These are phyloP conservation scores for Platycercus adscitus DNA, from an alignment of 2,113 vertebrate species.

Conservation along the genomic window DNA sequence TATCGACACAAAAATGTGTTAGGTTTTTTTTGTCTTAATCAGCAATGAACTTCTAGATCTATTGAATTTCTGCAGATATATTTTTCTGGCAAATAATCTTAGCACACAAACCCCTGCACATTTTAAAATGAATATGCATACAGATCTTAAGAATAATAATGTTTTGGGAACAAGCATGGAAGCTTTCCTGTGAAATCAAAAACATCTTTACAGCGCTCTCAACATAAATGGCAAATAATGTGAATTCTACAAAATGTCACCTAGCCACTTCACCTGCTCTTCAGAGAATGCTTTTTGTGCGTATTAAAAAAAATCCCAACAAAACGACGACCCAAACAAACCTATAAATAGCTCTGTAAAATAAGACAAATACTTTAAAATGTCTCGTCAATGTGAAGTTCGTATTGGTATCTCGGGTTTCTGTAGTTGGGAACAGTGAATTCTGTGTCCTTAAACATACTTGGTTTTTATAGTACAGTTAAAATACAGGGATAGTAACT, in stretches of 20 bases:
- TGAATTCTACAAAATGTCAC: background rate
- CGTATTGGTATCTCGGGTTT: background rate
- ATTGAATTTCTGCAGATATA: background rate
- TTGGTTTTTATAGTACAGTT: background rate
- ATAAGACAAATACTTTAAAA: background rate
- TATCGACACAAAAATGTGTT: background rate
- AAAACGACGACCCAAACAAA: background rate
- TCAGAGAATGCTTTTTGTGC: background rate
- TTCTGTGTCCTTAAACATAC: background rate
- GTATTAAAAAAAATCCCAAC: background rate
- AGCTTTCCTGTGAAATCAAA: constrained; percentile 23
- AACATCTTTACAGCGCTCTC: background rate
- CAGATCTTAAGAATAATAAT: constrained; percentile 6
- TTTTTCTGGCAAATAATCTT: background rate
- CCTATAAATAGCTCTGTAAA: background rate
- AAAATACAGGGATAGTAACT: background rate
- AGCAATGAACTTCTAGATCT: background rate
- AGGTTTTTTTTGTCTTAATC: background rate
- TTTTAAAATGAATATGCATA: constrained; percentile 34
- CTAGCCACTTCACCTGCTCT: background rate
- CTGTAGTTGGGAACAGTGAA: background rate
- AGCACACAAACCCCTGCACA: background rate
- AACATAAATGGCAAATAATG: background rate
- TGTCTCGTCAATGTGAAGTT: background rate
- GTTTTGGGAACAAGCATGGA: background rate